Evolutionary conservation across 2,888 invertebrate genomes (phyloP), one percentile per base, ranked within the genome.

Genomic region (Galerucella calmariensis): DNA sequence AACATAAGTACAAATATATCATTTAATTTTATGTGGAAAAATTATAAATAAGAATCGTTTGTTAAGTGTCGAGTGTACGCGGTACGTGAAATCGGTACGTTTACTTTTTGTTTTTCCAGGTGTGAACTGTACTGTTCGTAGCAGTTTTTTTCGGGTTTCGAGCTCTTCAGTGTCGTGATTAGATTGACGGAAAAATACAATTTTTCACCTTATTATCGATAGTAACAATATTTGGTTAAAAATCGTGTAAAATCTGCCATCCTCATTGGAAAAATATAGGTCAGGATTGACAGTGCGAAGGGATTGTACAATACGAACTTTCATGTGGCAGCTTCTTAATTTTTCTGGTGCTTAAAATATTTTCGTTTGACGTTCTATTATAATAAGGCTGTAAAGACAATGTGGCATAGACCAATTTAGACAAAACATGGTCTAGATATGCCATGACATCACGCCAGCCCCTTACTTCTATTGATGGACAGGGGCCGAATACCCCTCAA

Each of bases 391-490:
- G 35, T 41, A 41, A 41, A 41, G 80, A 56, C 56, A 71, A 81
- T 81, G 80, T 81, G 80, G 80, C 82, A 78, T 78, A 77, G 77
- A 77, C 80, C 80, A 76, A 78, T 79, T 79, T 81, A 79, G 78
- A 80, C 75, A 80, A 85, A 86, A 80, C 85, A 86, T 86, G 87
- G 86, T 86, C 83, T 86, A 85, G 82, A 72, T 82, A 82, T 86
- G 86, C 86, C 85, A 88, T 88, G 88, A 86, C 86, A 85, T 86
- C 87, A 82, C 84, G 87, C 80, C 86, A 86, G 82, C 82, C 85
- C 81, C 83, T 84, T 81, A 82, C 82, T 79, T 83, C 82, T 79
- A 80, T 78, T 81, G 85, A 83, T 78, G 83, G 80, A 78, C 84
- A 83, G 83, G 84, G 83, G 82, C 82, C 82, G 80, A 80, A 81